phyloP scores from a whole-genome alignment of 2,113 vertebrate species.

The Cynoglossus semilaevis region DNA sequence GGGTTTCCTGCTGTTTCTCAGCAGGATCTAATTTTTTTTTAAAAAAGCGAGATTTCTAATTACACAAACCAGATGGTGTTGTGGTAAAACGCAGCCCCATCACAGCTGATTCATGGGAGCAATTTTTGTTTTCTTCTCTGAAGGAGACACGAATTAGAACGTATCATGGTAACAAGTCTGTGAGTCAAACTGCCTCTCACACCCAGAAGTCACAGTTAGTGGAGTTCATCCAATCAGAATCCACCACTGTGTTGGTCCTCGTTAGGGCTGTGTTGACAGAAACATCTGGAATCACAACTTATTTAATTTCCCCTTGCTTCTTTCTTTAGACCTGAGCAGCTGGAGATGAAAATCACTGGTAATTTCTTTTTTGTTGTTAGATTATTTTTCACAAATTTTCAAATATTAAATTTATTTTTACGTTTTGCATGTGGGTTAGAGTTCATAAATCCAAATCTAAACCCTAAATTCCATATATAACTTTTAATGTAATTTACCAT shows the following conservation, averaged over 20 bases:
- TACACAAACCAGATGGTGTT: conserved; percentile 48
- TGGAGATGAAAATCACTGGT: too few species aligned
- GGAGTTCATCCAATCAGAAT: too few species aligned
- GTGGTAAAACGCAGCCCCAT: conserved; percentile 2
- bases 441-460: too few species aligned
- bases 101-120: conserved; percentile 6
- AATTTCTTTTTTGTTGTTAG: too few species aligned
- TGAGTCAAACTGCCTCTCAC: background rate
- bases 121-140: background rate
- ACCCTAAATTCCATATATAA: too few species aligned
- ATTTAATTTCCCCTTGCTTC: background rate
- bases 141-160: background rate
- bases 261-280: background rate
- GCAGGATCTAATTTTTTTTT: conserved; percentile 3
- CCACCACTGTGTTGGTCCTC: too few species aligned
- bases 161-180: background rate
- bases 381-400: too few species aligned
- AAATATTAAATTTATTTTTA: too few species aligned
- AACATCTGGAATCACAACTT: background rate
- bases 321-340: too few species aligned
- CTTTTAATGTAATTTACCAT: too few species aligned
- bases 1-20: background rate
- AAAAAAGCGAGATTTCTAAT: conserved; percentile 26
- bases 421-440: too few species aligned
- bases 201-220: background rate